Conservation (phyloP, 30 jellyfish, hydroid and myxozoan species). For the Phacellophora camtschatica region DNA sequence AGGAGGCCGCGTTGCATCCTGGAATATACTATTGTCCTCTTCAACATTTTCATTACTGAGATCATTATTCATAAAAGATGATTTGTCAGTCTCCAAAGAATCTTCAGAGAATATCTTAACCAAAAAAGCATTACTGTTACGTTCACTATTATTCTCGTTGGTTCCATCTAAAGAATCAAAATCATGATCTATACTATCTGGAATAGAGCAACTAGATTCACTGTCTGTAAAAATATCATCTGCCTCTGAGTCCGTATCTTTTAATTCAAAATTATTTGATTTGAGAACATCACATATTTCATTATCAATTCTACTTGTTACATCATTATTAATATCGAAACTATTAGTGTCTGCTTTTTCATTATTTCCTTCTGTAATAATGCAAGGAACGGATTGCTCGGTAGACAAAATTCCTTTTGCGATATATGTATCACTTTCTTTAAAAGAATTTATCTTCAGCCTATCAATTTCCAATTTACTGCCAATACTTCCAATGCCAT, state of each 20-base stretch:
- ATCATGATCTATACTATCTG: neutral
- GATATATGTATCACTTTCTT: neutral
- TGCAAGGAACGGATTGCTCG: neutral
- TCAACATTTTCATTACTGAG: neutral
- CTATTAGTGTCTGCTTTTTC: neutral
- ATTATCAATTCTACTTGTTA: neutral
- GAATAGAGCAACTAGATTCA: neutral
- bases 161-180: slow-evolving; percentile 14
- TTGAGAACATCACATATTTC: neutral
- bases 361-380: neutral
- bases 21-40: neutral
- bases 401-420: neutral
- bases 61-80: neutral
- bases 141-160: neutral
- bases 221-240: neutral
- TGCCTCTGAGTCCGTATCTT: neutral
- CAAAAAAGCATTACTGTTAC: neutral
- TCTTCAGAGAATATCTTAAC: slow-evolving; percentile 40
- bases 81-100: slow-evolving; percentile 15
- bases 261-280: neutral
- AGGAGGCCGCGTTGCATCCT: neutral
- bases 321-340: neutral
- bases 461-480: neutral
- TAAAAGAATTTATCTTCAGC: neutral
- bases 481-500: neutral